Percentiles rank a stretch among this genome's conserved stretches.
phyloP scores from a whole-genome alignment of 2,113 vertebrate genomes.

The Oxygymnocypris stewartii region DNA sequence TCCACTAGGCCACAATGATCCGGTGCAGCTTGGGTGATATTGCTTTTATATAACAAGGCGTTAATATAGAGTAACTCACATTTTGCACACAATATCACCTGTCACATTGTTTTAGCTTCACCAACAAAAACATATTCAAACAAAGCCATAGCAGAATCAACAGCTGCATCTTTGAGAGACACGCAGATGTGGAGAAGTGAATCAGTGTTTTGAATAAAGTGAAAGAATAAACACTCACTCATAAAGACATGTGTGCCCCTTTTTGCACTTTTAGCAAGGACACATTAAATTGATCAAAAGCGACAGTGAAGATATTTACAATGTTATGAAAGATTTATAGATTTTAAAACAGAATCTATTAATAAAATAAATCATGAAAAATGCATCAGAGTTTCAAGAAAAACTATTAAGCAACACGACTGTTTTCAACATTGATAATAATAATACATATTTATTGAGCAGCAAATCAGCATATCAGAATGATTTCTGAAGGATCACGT shows the following conservation, averaged over 20 bases:
- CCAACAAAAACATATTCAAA: not conserved
- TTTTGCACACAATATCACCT: not conserved
- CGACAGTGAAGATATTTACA: not conserved
- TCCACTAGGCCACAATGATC: not conserved
- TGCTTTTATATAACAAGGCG: not conserved
- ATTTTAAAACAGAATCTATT: not conserved
- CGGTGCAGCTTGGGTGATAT: not conserved
- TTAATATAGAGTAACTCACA: not conserved
- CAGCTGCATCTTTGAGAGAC: not conserved
- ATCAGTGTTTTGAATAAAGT: not conserved
- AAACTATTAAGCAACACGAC: too few relatives aligned
- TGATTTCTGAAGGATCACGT: not conserved
- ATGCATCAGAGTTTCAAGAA: not conserved
- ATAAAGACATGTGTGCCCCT: not conserved
- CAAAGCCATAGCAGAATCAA: not conserved
- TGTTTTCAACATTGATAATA: not conserved
- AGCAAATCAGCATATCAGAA: not conserved
- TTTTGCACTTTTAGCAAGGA: not conserved
- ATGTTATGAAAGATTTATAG: not conserved
- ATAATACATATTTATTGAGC: not conserved
- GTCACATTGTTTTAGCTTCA: not conserved
- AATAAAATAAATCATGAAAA: not conserved
- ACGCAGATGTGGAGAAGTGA: not conserved
- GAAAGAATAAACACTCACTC: not conserved
- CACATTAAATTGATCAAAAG: not conserved